A percentile compares a stretch with the other conserved stretches of the same genome.
These are phyloP conservation scores for Tamias sibiricus DNA, from an alignment of 2,113 vertebrate genomes.

Conservation along the genomic window DNA sequence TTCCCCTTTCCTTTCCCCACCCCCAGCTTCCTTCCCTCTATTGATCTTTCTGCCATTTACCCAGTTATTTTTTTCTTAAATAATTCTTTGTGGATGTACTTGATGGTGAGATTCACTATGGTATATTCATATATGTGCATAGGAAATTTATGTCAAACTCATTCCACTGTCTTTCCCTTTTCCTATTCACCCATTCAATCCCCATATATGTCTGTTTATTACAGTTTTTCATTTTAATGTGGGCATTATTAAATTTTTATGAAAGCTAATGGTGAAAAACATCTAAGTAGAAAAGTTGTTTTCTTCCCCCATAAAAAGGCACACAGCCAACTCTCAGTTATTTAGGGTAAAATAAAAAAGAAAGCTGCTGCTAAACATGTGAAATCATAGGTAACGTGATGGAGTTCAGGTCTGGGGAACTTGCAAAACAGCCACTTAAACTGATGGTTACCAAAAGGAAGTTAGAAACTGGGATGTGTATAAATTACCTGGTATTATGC, in stretches of 20 bases:
- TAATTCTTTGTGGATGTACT: too few species aligned
- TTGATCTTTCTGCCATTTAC: too few species aligned
- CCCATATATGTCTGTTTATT: not conserved
- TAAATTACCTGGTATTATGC: not conserved
- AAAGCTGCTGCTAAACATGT: not conserved
- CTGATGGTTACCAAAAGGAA: not conserved
- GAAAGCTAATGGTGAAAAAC: conserved; percentile 3
- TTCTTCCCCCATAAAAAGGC: conserved; percentile 51
- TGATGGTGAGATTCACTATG: too few species aligned
- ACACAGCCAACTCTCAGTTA: not conserved
- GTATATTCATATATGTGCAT: too few species aligned
- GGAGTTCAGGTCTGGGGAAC: not conserved
- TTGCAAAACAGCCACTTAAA: not conserved
- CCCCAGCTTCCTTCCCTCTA: too few species aligned
- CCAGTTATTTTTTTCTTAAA: too few species aligned
- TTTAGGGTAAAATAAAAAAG: conserved; percentile 26
- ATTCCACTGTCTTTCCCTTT: too few species aligned
- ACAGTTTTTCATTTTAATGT: conserved; percentile 64
- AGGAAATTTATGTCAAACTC: too few species aligned
- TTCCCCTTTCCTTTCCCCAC: too few species aligned
- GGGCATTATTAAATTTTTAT: conserved; percentile 56
- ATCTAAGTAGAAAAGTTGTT: conserved; percentile 45
- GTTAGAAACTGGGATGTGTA: not conserved
- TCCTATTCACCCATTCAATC: too few species aligned
- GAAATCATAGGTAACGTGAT: not conserved